These are phyloP conservation scores for Ceratitis capitata DNA, from an alignment of 1,140 invertebrate genomes.

Conservation along the genomic window DNA sequence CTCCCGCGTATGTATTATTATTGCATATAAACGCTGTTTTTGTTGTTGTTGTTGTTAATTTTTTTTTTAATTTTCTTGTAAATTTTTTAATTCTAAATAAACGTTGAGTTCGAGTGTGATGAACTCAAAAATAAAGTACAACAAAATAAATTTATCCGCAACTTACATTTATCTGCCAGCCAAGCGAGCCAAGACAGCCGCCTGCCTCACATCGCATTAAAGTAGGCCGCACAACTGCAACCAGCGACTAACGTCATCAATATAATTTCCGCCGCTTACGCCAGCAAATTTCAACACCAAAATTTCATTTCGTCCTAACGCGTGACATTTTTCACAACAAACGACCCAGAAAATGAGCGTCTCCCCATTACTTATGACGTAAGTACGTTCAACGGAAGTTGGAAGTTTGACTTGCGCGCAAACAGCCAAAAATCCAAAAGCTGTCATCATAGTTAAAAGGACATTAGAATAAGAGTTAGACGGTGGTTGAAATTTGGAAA, in stretches of 20 bases:
- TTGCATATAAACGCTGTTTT: too few relatives aligned
- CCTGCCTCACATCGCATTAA: not conserved
- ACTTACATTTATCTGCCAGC: too few relatives aligned
- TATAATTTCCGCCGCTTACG: not conserved
- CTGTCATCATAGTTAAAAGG: not conserved
- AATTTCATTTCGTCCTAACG: constrained; percentile 19
- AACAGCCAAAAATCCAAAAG: not conserved
- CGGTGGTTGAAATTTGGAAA: not conserved
- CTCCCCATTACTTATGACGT: not conserved
- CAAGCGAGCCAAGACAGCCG: too few relatives aligned
- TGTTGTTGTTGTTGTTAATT: too few relatives aligned
- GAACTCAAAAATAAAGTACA: not conserved
- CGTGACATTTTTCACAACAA: constrained; percentile 23
- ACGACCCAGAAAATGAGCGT: not conserved
- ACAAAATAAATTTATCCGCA: not conserved
- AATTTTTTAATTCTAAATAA: too few relatives aligned
- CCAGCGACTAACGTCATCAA: not conserved
- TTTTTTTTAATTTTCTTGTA: too few relatives aligned
- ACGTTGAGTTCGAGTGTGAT: too few relatives aligned
- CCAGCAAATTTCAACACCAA: not conserved
- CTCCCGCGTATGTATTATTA: too few relatives aligned
- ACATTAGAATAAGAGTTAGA: not conserved
- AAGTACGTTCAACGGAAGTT: not conserved
- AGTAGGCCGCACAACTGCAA: not conserved
- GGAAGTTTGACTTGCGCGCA: not conserved